Evolutionary conservation across 2,113 vertebrate species (phyloP).

Genomic region (Polyodon spathula): DNA sequence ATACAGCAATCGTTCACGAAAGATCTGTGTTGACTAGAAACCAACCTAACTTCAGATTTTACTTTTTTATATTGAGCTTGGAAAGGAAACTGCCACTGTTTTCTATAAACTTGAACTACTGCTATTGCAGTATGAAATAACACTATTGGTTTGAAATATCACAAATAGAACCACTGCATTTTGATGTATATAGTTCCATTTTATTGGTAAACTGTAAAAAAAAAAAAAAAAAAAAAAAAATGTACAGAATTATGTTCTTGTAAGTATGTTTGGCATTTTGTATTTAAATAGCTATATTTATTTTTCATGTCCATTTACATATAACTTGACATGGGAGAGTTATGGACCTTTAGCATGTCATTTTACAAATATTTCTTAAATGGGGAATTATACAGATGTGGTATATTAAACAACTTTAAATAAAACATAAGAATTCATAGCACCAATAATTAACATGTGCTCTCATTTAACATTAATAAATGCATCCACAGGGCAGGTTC

Average conservation of each 20-base stretch:
- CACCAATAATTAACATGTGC: background rate
- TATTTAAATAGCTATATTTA: slow-evolving; percentile 85
- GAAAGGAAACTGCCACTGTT: slow-evolving; percentile 45
- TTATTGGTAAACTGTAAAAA: slow-evolving; percentile 28
- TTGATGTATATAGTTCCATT: too few relatives aligned
- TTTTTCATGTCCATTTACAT: slow-evolving; percentile 68
- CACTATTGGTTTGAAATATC: slow-evolving; percentile 11
- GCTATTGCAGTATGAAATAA: slow-evolving; percentile 9
- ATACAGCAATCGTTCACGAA: too few relatives aligned
- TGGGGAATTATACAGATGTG: slow-evolving; percentile 53
- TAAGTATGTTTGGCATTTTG: slow-evolving; percentile 65
- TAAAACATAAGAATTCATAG: slow-evolving; percentile 34
- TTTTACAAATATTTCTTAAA: slow-evolving; percentile 56
- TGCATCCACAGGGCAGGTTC: background rate
- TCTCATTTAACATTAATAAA: background rate
- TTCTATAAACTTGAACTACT: slow-evolving; percentile 45
- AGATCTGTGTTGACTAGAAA: too few relatives aligned
- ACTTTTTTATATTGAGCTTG: slow-evolving; percentile 47
- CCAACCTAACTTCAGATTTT: background rate
- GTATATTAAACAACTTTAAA: slow-evolving; percentile 68
- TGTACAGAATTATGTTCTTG: slow-evolving; percentile 18
- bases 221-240: slow-evolving; percentile 17
- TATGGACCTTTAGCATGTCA: slow-evolving; percentile 51
- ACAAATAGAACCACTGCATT: slow-evolving; percentile 36
- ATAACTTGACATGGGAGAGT: slow-evolving; percentile 34